phyloP scores from a whole-genome alignment of 2,888 invertebrate genomes.

The Meiosimyza platycephala region DNA sequence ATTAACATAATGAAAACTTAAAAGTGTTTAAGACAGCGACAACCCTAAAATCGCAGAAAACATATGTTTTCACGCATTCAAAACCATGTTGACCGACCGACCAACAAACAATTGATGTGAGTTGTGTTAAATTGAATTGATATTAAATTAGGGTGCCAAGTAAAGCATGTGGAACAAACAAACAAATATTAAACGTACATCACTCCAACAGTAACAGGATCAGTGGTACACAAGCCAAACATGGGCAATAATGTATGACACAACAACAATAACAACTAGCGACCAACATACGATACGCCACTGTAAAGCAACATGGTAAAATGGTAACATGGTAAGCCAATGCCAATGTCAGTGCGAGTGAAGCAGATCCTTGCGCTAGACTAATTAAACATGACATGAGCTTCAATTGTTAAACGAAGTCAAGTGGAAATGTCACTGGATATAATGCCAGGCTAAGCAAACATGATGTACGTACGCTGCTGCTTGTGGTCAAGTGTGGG shows the following conservation, averaged over 20 bases:
- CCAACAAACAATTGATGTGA: not conserved
- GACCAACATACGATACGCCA: not conserved
- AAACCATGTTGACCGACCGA: not conserved
- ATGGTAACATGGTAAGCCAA: not conserved
- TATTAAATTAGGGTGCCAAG: slow-evolving; percentile 1
- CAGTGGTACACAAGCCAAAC: not conserved
- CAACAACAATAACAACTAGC: not conserved
- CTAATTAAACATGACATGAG: slow-evolving; percentile 33
- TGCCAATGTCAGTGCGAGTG: not conserved
- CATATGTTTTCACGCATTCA: slow-evolving; percentile 24
- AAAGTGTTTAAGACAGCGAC: no score
- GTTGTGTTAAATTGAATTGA: slow-evolving; percentile 13
- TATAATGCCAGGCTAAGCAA: slow-evolving; percentile 5
- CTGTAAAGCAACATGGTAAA: not conserved
- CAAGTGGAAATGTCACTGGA: slow-evolving; percentile 30
- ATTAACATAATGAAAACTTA: no score
- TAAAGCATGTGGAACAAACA: not conserved
- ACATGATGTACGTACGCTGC: not conserved
- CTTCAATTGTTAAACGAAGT: slow-evolving; percentile 30
- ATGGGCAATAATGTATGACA: not conserved
- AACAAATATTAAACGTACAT: not conserved
- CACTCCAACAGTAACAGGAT: not conserved
- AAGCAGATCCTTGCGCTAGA: slow-evolving; percentile 21
- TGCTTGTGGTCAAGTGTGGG: not conserved
- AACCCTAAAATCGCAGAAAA: not conserved